Percentiles rank a stretch among this genome's conserved stretches.
phyloP scores from a whole-genome alignment of 2,113 vertebrate species.

The Burhinus bistriatus region DNA sequence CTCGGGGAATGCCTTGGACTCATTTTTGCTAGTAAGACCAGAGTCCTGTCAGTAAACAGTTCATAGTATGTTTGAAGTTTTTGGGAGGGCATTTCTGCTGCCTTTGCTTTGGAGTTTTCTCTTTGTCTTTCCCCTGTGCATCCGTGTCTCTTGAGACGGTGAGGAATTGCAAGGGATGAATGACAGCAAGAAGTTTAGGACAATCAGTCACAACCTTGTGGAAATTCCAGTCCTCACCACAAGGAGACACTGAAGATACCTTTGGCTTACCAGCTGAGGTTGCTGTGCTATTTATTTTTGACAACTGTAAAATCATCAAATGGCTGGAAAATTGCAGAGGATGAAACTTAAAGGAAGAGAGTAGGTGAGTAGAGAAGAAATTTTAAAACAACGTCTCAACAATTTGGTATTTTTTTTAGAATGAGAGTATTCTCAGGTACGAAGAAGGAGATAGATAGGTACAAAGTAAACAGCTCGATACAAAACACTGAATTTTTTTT shows the following conservation, averaged over 20 bases:
- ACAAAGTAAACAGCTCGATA: not conserved
- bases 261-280: not conserved
- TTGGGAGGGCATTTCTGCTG: not conserved
- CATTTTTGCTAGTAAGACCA: not conserved
- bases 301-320: not conserved
- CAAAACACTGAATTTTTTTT: not conserved
- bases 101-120: not conserved
- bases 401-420: not conserved
- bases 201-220: not conserved
- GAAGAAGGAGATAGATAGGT: not conserved
- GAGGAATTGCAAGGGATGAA: not conserved
- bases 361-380: not conserved
- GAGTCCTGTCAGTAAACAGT: not conserved
- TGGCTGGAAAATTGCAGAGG: not conserved
- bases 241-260: not conserved
- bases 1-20: not conserved
- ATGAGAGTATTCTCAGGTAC: not conserved
- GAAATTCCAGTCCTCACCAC: not conserved
- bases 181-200: not conserved
- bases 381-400: not conserved
- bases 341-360: not conserved
- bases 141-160: not conserved
- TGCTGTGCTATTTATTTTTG: not conserved
- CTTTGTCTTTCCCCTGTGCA: not conserved
- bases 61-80: not conserved